Conservation (phyloP, 1,140 invertebrate species). For the Agrilus planipennis region DNA sequence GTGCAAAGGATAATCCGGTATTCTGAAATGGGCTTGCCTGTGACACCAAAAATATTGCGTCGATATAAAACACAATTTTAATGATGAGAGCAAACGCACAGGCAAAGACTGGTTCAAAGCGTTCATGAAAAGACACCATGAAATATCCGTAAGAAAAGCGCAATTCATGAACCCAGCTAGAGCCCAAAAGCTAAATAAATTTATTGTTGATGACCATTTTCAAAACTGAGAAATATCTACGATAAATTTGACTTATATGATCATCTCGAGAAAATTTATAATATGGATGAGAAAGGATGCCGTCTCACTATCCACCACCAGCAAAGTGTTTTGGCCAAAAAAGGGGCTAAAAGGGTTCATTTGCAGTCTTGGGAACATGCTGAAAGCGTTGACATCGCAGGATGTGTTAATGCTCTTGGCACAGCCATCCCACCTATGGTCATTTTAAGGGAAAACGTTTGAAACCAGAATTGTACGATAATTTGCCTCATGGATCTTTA, state of each 20-base stretch:
- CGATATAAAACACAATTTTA: constrained; percentile 15
- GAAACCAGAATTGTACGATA: constrained; percentile 14
- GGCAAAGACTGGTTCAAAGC: constrained; percentile 20
- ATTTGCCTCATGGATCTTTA: constrained; percentile 13
- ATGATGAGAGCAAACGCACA: constrained; percentile 10
- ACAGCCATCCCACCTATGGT: constrained; percentile 26
- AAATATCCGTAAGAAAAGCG: constrained; percentile 6
- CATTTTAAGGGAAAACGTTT: constrained; percentile 19
- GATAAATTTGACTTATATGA: constrained; percentile 18
- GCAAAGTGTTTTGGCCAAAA: constrained; percentile 22
- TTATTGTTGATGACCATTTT: constrained; percentile 28
- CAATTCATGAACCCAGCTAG: constrained; percentile 12
- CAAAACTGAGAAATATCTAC: constrained; percentile 21
- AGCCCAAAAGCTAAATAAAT: constrained; percentile 28
- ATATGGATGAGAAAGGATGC: constrained; percentile 33
- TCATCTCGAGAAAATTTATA: constrained; percentile 26
- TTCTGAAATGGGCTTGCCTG: constrained; percentile 1
- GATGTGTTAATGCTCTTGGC: constrained; percentile 27
- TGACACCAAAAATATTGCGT: constrained; percentile 3
- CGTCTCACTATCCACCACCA: constrained; percentile 30
- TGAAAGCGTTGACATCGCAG: constrained; percentile 30
- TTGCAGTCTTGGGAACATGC: constrained; percentile 23
- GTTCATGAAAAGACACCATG: constrained; percentile 19
- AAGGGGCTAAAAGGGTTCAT: constrained; percentile 24
- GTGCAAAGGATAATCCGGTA: constrained; percentile 3